Percentiles rank a stretch among this genome's conserved stretches.
These are phyloP conservation scores for Aporophyla nigra DNA, from an alignment of 2,888 invertebrate species.

Conservation along the genomic window DNA sequence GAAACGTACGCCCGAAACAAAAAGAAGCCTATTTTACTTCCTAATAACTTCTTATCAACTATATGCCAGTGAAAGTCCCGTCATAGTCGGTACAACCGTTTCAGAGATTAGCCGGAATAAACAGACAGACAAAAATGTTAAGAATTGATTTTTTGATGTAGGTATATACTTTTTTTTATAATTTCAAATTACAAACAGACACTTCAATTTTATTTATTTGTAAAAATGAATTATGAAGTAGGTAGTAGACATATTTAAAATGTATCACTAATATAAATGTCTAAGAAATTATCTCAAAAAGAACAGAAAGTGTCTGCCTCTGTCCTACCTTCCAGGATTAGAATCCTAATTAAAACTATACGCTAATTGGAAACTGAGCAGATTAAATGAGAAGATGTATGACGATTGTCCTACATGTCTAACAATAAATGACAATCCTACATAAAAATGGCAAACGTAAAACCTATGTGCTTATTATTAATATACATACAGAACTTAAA, in stretches of 20 bases:
- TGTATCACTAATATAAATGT: neutral
- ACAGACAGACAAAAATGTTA: too few species aligned
- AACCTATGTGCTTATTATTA: neutral
- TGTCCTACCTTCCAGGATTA: neutral
- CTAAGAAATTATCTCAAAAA: neutral
- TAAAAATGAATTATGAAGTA: neutral
- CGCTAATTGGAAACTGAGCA: neutral
- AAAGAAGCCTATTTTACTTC: too few species aligned
- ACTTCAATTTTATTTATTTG: too few species aligned
- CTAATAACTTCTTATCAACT: too few species aligned
- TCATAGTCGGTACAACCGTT: too few species aligned
- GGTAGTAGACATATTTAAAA: neutral
- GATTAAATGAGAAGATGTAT: neutral
- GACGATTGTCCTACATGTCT: neutral
- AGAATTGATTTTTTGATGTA: too few species aligned
- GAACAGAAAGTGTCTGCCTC: neutral
- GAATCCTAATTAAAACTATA: conserved; percentile 1
- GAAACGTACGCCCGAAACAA: too few species aligned
- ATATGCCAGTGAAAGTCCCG: too few species aligned
- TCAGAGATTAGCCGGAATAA: too few species aligned
- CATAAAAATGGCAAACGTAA: neutral
- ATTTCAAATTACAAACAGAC: too few species aligned
- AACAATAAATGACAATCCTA: neutral
- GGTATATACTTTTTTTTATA: too few species aligned
- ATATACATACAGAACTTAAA: neutral